Evolutionary conservation across 2,888 invertebrate genomes (phyloP), one percentile per base, ranked within the genome.

Genomic region (Hemistola chrysoprasaria): DNA sequence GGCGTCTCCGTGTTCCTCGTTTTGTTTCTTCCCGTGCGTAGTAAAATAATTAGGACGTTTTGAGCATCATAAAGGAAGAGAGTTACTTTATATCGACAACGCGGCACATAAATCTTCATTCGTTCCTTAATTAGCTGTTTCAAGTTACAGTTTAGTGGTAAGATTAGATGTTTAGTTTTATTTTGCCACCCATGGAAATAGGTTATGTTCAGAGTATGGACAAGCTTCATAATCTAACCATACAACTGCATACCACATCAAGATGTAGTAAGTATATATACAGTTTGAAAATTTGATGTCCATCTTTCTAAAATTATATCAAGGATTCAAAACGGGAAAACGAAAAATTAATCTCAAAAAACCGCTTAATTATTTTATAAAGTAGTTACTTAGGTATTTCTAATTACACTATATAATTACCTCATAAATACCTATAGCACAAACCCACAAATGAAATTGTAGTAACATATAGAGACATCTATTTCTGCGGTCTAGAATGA

Each of bases 11-110:
- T 65, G 71, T 70, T 81, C 61, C 72, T 87, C 78, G 75, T 84
- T 84, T 86, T 85, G 83, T 77, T 69, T 71, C 71, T 63, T 73
- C 72, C 68, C 72, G 76, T 47, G 48, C 66, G 75, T 80, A 78
- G 84, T 80, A 79, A 81, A 79, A 87, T 88, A 88, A 88, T 88
- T 88, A 88, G 88, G 87, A 87, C 85, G 84, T 87, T 87, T 84
- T 86, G 85, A 87, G 82, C 81, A 80, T 87, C 83, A 83, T 87
- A 85, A 87, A 85, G 87, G 85, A 85, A 87, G 67, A 78, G 82
- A 46, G 54, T 83, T 84, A 84, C 85, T 87, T 85, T 86, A 86
- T 83, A 87, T 88, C 84, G 87, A 87, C 85, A 86, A 83, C 76
- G 80, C 85, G 83, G 73, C 62, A 84, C 82, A 85, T 87, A 87